phyloP scores from a whole-genome alignment of 1,140 invertebrate species.

The Penaeus chinensis region DNA sequence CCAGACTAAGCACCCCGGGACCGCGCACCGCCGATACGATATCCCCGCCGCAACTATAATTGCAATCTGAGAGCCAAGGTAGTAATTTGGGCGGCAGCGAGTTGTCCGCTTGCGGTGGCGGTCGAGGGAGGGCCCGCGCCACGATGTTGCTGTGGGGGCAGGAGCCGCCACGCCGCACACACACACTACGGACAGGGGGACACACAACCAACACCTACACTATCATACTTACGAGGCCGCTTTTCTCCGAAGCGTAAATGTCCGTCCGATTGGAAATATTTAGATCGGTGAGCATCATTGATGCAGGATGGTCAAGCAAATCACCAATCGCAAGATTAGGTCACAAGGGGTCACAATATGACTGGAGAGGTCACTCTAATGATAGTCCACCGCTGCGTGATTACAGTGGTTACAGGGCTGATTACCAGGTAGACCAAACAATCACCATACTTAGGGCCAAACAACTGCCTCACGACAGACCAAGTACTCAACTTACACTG shows the following conservation, averaged over 20 bases:
- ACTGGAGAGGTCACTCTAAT: constrained; percentile 63
- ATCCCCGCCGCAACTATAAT: constrained; percentile 62
- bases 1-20: constrained; percentile 51
- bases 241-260: constrained; percentile 61
- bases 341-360: constrained; percentile 63
- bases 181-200: constrained; percentile 26
- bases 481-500: constrained; percentile 63
- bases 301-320: constrained; percentile 62
- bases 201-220: constrained; percentile 22
- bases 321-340: constrained; percentile 62
- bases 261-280: constrained; percentile 62
- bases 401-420: constrained; percentile 63
- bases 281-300: constrained; percentile 63
- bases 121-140: constrained; percentile 40
- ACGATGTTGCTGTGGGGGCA: constrained; percentile 38
- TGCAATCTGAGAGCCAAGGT: constrained; percentile 61
- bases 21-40: constrained; percentile 55
- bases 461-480: constrained; percentile 63
- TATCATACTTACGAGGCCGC: constrained; percentile 59
- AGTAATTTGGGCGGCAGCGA: constrained; percentile 62
- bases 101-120: constrained; percentile 58
- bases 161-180: constrained; percentile 2
- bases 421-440: constrained; percentile 63
- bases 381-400: constrained; percentile 61
- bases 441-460: constrained; percentile 63